Evolutionary conservation across 2,888 invertebrate genomes (phyloP).

Genomic region (Balanococcus diminutus): DNA sequence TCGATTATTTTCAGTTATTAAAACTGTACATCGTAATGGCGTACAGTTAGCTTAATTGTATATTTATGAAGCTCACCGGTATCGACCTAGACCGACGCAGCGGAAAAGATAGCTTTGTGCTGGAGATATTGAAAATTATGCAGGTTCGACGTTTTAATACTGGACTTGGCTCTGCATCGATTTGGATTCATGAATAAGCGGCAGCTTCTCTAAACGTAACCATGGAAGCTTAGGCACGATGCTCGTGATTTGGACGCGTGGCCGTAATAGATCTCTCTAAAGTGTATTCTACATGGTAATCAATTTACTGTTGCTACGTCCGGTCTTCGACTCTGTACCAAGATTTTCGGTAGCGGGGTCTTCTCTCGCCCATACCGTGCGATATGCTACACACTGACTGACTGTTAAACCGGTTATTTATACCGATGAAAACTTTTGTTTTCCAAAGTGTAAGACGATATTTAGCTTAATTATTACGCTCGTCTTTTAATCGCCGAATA

Average conservation of each 20-base stretch:
- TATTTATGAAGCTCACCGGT: constrained; percentile 22
- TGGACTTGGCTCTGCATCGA: background rate
- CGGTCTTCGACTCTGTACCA: background rate
- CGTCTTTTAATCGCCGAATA: background rate
- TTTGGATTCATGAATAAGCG: background rate
- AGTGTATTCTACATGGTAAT: background rate
- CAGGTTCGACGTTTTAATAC: background rate
- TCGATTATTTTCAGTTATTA: constrained; percentile 39
- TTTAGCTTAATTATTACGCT: constrained; percentile 21
- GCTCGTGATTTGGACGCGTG: constrained; percentile 27
- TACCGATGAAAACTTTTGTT: background rate
- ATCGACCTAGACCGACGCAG: background rate
- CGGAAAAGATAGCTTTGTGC: background rate
- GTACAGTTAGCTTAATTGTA: constrained; percentile 37
- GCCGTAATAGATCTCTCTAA: background rate
- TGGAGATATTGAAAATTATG: constrained; percentile 21
- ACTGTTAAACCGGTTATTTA: background rate
- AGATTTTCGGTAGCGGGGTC: background rate
- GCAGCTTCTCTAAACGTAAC: background rate
- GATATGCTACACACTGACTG: background rate
- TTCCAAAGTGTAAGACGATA: background rate
- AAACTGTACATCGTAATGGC: constrained; percentile 28
- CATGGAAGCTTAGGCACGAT: background rate
- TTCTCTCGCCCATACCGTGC: background rate
- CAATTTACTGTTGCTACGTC: background rate